Base-by-base conservation (phyloP, 2,888 invertebrate species). In the Apomyelois bistriatella region DNA sequence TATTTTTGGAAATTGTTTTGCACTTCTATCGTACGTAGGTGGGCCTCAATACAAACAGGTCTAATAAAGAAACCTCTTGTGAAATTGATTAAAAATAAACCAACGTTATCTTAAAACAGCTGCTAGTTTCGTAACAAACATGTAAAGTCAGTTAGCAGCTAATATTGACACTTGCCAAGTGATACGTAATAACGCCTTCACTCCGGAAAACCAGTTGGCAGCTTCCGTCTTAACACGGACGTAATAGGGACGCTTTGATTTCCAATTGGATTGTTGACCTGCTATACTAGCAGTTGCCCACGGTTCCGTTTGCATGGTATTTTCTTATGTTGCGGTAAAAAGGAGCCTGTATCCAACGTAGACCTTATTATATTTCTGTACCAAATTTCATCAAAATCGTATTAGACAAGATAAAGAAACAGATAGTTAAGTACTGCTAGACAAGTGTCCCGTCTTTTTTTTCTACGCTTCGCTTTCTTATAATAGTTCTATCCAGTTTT, bases 81-180 rank as follows among this genome's bases (percentile, higher is more conserved):
- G 6, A 15, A 40, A 40, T 22, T 1, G 0, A 41, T 17, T 10
- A 22, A 17, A 40, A 17, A 41, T 16, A 10, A 16, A 16, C n/a
- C n/a, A n/a, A 10, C 16, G 41, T 41, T 28, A 43, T 43, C 43
- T 30, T 30, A 43, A 40, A 43, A 13, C 47, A 37, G 30, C 13
- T 15, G 43, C n/a, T n/a, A n/a, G n/a, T 53, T 49, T 50, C 54
- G 50, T 52, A 54, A 58, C 49, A 41, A 40, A 57, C 54, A 48
- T 53, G 30, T 40, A 13, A 13, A 38, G 48, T 53, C 42, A 53
- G 43, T 57, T 42, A 46, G 47, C 49, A 53, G 53, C 58, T 47
- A 58, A 61, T 59, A 57, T 64, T 57, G 60, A 60, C 58, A 60
- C 56, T 61, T 60, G 59, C 59, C 53, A 55, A 52, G 55, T 58